phyloP scores from a whole-genome alignment of 2,113 vertebrate genomes.

The Nesospiza acunhae region DNA sequence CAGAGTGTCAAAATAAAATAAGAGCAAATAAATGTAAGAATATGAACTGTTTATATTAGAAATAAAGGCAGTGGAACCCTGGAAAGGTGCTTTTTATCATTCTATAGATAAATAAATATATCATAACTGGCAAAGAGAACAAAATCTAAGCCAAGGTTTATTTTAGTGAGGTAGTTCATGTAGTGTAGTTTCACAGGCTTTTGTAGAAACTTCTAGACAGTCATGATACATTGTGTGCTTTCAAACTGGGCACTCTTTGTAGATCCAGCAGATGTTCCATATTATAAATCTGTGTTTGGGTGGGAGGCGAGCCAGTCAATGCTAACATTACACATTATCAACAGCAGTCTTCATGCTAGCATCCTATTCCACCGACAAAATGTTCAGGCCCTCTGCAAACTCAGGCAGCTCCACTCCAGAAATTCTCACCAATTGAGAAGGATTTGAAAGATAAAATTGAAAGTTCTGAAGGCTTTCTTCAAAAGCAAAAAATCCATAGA shows the following conservation, averaged over 20 bases:
- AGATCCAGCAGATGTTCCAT: background rate
- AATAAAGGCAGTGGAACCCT: background rate
- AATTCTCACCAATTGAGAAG: background rate
- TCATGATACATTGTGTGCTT: background rate
- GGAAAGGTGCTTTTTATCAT: background rate
- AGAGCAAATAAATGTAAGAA: background rate
- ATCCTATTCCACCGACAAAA: background rate
- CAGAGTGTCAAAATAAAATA: background rate
- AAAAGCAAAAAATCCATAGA: background rate
- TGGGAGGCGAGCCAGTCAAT: background rate
- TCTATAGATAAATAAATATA: background rate
- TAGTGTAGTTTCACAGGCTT: background rate
- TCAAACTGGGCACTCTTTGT: background rate
- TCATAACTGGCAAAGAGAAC: background rate
- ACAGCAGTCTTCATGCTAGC: background rate
- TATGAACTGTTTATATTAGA: background rate
- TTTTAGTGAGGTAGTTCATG: background rate
- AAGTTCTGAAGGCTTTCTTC: background rate
- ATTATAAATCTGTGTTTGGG: background rate
- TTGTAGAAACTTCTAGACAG: background rate
- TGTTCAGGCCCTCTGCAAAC: background rate
- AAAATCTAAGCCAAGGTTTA: background rate
- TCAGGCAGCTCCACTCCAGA: background rate
- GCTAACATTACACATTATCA: background rate
- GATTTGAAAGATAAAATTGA: background rate